Conservation (phyloP, 2,888 invertebrate genomes). For the Melikaiella ostensackeni region DNA sequence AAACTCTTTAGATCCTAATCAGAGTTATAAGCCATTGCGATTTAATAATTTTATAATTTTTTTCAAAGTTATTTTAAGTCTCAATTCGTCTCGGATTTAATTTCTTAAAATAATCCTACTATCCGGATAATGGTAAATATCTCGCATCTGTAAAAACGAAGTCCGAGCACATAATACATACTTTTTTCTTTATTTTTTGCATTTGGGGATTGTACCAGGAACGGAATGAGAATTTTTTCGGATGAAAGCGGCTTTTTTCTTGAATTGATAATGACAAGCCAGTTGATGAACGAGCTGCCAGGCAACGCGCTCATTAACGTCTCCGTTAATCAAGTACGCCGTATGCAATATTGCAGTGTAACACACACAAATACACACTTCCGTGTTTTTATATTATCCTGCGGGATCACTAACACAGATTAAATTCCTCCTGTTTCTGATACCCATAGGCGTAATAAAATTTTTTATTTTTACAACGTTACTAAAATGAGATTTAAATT, state of each 20-base stretch:
- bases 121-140: background rate
- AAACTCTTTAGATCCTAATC: too few species aligned
- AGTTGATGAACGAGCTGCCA: conserved; percentile 52
- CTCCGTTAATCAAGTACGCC: conserved; percentile 62
- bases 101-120: background rate
- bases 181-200: background rate
- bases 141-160: background rate
- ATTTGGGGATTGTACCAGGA: background rate
- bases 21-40: too few species aligned
- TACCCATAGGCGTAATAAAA: conserved; percentile 10
- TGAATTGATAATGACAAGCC: conserved; percentile 61
- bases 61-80: too few species aligned
- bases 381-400: conserved; percentile 27
- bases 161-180: background rate
- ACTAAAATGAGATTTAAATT: background rate
- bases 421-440: background rate
- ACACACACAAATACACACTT: background rate
- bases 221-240: conserved; percentile 5
- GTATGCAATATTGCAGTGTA: conserved; percentile 31
- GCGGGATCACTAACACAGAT: conserved; percentile 3
- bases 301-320: conserved; percentile 62
- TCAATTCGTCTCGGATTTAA: background rate
- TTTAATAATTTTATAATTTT: too few species aligned
- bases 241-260: conserved; percentile 17
- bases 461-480: background rate